These are phyloP conservation scores for Carcharodon carcharias DNA, from an alignment of 2,797 vertebrate genomes.

Conservation along the genomic window DNA sequence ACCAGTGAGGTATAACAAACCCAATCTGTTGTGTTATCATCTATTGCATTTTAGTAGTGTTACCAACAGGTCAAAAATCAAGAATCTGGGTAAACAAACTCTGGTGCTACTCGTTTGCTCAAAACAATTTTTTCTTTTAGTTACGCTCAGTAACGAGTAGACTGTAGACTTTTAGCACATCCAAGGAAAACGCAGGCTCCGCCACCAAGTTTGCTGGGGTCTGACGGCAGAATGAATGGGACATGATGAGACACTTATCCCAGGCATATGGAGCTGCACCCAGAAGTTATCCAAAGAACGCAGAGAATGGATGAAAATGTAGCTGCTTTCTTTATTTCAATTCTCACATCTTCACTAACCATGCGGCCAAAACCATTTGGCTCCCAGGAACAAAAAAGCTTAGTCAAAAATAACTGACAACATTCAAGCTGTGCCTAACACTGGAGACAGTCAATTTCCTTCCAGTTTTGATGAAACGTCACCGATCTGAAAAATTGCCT, in stretches of 20 bases:
- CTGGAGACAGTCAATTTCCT: neutral
- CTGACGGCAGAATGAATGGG: neutral
- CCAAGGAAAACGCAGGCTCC: neutral
- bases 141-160: neutral
- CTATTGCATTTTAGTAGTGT: neutral
- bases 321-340: neutral
- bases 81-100: neutral
- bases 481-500: neutral
- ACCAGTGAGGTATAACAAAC: neutral
- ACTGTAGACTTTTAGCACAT: neutral
- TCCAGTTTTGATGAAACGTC: neutral
- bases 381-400: neutral
- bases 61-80: slow-evolving; percentile 9
- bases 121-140: neutral
- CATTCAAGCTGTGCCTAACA: neutral
- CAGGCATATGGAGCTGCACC: neutral
- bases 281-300: neutral
- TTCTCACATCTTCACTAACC: neutral
- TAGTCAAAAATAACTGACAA: neutral
- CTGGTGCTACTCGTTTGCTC: neutral
- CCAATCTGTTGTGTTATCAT: slow-evolving; percentile 10
- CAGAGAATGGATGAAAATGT: neutral
- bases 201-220: neutral
- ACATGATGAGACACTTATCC: neutral
- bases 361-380: neutral